phyloP scores from a whole-genome alignment of 2,797 vertebrate species.

The Periophthalmus magnuspinnatus region DNA sequence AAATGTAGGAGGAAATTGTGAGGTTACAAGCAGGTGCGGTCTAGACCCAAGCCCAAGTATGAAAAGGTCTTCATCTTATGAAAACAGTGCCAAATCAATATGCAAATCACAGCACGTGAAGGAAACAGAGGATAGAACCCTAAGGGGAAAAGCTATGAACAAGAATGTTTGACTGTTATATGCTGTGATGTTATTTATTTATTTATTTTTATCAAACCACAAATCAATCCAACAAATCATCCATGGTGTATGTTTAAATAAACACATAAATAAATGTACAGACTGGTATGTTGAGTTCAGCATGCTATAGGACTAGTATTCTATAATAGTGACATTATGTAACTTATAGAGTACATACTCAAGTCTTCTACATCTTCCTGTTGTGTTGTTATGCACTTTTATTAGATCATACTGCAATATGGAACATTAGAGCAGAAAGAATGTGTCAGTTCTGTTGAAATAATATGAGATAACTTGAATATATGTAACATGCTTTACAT shows the following conservation, averaged over 20 bases:
- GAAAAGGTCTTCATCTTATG: neutral
- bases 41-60: neutral
- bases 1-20: neutral
- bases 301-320: no score
- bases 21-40: neutral
- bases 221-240: no score
- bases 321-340: no score
- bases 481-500: slow-evolving; percentile 15
- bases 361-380: no score
- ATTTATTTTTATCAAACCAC: no score
- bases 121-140: neutral
- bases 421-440: neutral
- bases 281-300: no score
- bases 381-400: neutral
- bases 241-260: no score
- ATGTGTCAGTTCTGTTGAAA: neutral
- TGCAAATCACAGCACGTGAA: neutral
- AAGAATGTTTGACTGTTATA: no score
- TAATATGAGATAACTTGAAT: neutral
- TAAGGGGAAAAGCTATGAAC: neutral
- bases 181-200: no score
- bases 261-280: no score
- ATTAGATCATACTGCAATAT: neutral
- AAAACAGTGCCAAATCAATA: neutral
- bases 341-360: no score